Conservation (phyloP, 2,797 vertebrate species). For the Pangasius djambal region DNA sequence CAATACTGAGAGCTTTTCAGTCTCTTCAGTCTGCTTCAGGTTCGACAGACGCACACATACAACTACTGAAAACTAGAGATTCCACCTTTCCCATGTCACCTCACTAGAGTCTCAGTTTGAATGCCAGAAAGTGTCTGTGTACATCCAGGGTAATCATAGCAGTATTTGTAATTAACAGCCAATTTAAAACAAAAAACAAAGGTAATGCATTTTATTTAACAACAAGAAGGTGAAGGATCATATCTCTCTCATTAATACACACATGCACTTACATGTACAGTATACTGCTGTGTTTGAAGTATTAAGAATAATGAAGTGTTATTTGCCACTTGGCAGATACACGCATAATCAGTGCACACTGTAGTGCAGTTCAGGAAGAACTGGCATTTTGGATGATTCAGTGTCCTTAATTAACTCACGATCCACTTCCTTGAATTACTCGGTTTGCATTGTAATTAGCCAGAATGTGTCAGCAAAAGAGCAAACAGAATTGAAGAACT, state of each 20-base stretch:
- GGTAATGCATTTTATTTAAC: not conserved
- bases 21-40: no score
- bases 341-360: slow-evolving; percentile 25
- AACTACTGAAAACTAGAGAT: not conserved
- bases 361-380: slow-evolving; percentile 11
- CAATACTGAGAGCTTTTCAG: not conserved
- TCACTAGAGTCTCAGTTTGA: not conserved
- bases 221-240: not conserved
- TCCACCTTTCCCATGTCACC: not conserved
- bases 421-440: slow-evolving; percentile 27
- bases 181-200: not conserved
- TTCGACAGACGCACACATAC: not conserved
- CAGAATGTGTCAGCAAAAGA: slow-evolving; percentile 15
- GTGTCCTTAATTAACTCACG: slow-evolving; percentile 37
- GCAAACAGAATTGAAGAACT: slow-evolving; percentile 14
- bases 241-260: not conserved
- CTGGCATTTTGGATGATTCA: slow-evolving; percentile 21
- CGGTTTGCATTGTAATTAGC: slow-evolving; percentile 24
- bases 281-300: not conserved
- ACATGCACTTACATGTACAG: not conserved
- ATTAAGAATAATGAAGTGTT: not conserved
- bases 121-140: not conserved
- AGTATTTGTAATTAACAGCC: not conserved
- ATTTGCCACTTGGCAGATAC: slow-evolving; percentile 21
- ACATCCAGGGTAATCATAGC: not conserved